Evolutionary conservation across 2,113 vertebrate genomes (phyloP), one percentile per base, ranked within the genome.

Genomic region (Tachysurus fulvidraco): DNA sequence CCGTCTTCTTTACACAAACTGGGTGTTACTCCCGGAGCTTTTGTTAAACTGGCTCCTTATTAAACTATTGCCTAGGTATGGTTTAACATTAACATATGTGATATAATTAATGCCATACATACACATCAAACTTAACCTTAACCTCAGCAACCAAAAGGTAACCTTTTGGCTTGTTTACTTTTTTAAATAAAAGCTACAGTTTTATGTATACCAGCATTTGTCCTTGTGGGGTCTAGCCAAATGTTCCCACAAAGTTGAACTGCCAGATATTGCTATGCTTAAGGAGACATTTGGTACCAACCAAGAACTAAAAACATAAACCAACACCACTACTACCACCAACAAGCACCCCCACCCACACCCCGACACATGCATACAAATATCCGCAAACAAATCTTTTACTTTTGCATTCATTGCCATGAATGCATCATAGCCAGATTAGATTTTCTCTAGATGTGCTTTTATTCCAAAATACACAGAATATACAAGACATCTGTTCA

Each of bases 401-500:
- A 30, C 16, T 55, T 55, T 52, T 23, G 14, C 13, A n/a, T 50
- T 8, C 5, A 7, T 76, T n/a, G 44, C 46, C 73, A 50, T 11
- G 30, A 80, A 80, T 79, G 52, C 16, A 11, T 59, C 28, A 21
- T 59, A 59, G 17, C 3, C 16, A 14, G n/a, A 30, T 17, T 4
- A 55, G 2, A 78, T 30, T n/a, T 77, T 77, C 4, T 54, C n/a
- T 54, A 6, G 9, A 77, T 28, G 13, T 19, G 52, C 55, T 80
- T 36, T 80, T 81, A 60, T 60, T 25, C 19, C 54, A 60, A 12
- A 60, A 19, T 81, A 60, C 19, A 44, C 55, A 44, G 78, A 60
- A 81, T 59, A 59, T 23, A 41, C 28, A 79, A 80, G 17, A 59
- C 55, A 80, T 59, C 78, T 80, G 54, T 41, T 60, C 54, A 30